Base-by-base conservation (phyloP, 2,113 vertebrate species). In the Hippocampus comes region DNA sequence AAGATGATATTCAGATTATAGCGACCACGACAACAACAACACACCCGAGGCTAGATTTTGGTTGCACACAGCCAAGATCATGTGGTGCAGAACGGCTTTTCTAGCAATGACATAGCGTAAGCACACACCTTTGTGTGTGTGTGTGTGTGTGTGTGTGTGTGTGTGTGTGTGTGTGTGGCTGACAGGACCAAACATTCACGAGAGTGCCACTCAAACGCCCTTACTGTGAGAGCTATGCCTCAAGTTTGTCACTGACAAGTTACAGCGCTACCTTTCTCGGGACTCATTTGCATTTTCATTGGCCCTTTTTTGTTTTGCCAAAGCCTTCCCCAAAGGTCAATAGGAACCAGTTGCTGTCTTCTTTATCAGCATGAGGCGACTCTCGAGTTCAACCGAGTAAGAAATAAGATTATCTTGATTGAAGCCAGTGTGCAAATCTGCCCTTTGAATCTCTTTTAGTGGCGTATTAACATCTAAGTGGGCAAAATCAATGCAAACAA, bases 201-300 rank as follows among this genome's bases (percentile, higher is more conserved):
- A 55, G 63, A 68, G 74, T 73, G 57, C 51, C 67, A 76, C 51
- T 73, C 56, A 49, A 34, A 49, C 68, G 66, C 82, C 69, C 77
- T 77, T 75, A 67, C 70, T 56, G 70, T 43, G 68, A 71, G 74
- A 76, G 83, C 81, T 73, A 89, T 89, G 85, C 82, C 83, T 90
- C 87, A 66, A 85, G 74, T 78, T 38, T 79, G 69, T 64, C 75
- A 23, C 42, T 23, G 51, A 73, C 17, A 8, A 60, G 59, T 66
- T 55, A 83, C 76, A 74, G 76, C 78, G 75, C 74, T 75, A 78
- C 77, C 81, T 78, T 82, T 75, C 79, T 77, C 83, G 69, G 72
- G 67, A 78, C 72, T 76, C 81, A 87, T 91, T 91, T 87, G 87
- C 90, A 90, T 90, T 89, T 90, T 87, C 90, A 91, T 89, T 86